Evolutionary conservation across 2,888 invertebrate species (phyloP).

Genomic region (Acrobasis consociella): DNA sequence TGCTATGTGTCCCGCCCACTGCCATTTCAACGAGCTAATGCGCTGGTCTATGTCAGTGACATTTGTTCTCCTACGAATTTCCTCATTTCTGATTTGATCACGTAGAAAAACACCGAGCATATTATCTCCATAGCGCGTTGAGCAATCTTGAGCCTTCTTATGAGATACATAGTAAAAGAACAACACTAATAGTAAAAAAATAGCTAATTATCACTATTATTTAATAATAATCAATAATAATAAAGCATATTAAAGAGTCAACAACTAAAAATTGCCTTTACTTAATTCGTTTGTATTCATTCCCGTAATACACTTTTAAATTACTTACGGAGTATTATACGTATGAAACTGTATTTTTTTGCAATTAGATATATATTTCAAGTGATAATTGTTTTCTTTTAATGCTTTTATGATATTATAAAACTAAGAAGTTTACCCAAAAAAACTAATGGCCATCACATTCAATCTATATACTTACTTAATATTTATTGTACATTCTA

Average conservation of each 20-base stretch:
- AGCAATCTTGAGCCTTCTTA: too few species aligned
- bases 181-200: too few species aligned
- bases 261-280: neutral
- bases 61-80: too few species aligned
- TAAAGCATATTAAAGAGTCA: neutral
- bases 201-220: too few species aligned
- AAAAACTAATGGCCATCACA: constrained; percentile 55
- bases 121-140: too few species aligned
- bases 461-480: constrained; percentile 51
- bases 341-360: neutral
- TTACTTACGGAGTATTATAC: neutral
- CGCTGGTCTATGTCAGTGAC: too few species aligned
- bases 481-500: constrained; percentile 35
- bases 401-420: constrained; percentile 18
- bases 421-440: constrained; percentile 33
- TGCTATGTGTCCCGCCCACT: too few species aligned
- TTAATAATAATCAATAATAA: too few species aligned
- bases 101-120: too few species aligned
- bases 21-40: too few species aligned
- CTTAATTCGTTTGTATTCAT: neutral
- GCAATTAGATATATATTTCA: neutral
- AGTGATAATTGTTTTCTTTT: neutral
- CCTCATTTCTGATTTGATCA: too few species aligned
- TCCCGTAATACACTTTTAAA: neutral
- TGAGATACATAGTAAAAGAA: too few species aligned